Evolutionary conservation across 2,113 vertebrate species (phyloP).

Genomic region (Phaethornis superciliosus): DNA sequence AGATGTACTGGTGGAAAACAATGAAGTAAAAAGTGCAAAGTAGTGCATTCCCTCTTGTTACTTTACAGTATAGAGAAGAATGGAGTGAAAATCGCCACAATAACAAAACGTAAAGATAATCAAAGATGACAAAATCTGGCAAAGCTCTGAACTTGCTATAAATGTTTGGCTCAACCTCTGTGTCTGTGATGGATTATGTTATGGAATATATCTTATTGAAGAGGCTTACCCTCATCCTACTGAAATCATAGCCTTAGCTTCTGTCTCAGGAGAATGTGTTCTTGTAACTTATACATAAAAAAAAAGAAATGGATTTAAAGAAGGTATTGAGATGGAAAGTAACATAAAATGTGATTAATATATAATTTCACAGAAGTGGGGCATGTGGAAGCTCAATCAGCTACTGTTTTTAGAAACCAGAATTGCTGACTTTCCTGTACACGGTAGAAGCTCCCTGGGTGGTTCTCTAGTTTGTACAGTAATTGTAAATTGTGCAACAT

Average conservation of each 20-base stretch:
- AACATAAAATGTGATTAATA: not conserved
- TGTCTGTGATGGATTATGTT: not conserved
- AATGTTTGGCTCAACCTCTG: not conserved
- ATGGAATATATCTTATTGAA: not conserved
- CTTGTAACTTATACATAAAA: not conserved
- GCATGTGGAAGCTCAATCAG: not conserved
- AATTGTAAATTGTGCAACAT: slow-evolving; percentile 21
- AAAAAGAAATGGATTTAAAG: not conserved
- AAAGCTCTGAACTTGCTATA: not conserved
- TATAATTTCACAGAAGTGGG: not conserved
- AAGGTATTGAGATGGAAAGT: not conserved
- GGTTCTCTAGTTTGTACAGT: slow-evolving; percentile 1
- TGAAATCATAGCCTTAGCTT: not conserved
- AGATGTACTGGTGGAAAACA: not conserved
- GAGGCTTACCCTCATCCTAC: not conserved
- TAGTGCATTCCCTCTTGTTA: not conserved
- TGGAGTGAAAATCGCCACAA: not conserved
- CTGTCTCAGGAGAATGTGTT: not conserved
- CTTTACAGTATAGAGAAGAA: not conserved
- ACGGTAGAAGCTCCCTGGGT: not conserved
- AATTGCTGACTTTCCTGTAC: not conserved
- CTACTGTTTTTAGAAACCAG: not conserved
- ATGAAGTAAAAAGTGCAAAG: not conserved
- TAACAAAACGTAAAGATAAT: not conserved
- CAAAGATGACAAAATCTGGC: not conserved